These are phyloP conservation scores for Cistogaster globosa DNA, from an alignment of 2,888 invertebrate species.

Conservation along the genomic window DNA sequence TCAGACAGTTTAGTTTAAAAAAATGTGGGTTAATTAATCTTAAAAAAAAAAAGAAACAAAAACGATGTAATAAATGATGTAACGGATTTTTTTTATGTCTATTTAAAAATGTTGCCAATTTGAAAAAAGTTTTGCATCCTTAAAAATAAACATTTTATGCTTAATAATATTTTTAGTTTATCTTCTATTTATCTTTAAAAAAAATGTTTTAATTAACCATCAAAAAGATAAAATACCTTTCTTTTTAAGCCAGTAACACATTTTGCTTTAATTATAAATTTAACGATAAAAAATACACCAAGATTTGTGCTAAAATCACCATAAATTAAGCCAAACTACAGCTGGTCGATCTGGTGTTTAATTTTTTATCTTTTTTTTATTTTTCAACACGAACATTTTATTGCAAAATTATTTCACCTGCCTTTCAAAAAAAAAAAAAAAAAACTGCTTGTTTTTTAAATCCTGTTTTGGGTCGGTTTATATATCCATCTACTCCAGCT, in stretches of 20 bases:
- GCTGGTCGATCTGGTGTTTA: slow-evolving; percentile 10
- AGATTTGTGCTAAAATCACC: slow-evolving; percentile 33
- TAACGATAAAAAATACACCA: slow-evolving; percentile 33
- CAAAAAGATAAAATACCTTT: slow-evolving; percentile 33
- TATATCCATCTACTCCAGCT: slow-evolving; percentile 28
- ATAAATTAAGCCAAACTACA: slow-evolving; percentile 19
- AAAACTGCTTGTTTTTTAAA: slow-evolving; percentile 23
- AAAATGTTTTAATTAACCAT: slow-evolving; percentile 2
- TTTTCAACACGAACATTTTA: neutral
- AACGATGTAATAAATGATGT: too few species aligned
- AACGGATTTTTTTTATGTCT: too few species aligned
- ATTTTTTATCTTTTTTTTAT: too few species aligned
- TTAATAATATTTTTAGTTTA: neutral
- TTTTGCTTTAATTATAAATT: slow-evolving; percentile 44
- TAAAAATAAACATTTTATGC: too few species aligned
- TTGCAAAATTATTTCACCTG: slow-evolving; percentile 54
- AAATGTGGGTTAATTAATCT: too few species aligned
- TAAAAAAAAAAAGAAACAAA: too few species aligned
- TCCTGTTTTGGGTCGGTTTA: slow-evolving; percentile 53
- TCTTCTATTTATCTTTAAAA: neutral
- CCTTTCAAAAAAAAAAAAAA: slow-evolving; percentile 27
- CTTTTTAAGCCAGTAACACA: slow-evolving; percentile 20
- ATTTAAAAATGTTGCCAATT: too few species aligned
- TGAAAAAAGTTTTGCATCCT: too few species aligned
- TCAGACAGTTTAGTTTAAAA: too few species aligned